These are phyloP conservation scores for Capromys pilorides DNA, from an alignment of 2,797 vertebrate species.

Conservation along the genomic window DNA sequence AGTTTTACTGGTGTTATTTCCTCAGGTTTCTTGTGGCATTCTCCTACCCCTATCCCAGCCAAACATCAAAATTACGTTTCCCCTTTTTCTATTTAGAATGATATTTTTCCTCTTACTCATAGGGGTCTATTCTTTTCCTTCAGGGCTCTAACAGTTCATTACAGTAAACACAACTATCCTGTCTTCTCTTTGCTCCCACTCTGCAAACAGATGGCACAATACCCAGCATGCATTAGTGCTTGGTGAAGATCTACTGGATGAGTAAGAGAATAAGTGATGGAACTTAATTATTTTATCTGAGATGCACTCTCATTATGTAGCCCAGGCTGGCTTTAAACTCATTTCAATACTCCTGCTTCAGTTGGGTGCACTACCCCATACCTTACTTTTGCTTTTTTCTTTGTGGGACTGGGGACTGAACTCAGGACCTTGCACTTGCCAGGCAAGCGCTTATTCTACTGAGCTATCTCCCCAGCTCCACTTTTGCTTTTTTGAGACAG, in stretches of 20 bases:
- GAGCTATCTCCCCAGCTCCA: no score
- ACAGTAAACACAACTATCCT: slow-evolving; percentile 10
- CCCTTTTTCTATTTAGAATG: slow-evolving; percentile 37
- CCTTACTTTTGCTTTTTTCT: neutral
- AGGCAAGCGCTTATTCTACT: no score
- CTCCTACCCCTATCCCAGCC: no score
- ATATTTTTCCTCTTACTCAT: slow-evolving; percentile 6
- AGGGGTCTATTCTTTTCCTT: neutral
- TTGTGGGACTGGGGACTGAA: neutral
- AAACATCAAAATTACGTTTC: neutral
- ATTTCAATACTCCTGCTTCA: neutral
- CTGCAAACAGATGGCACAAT: neutral
- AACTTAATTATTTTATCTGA: neutral
- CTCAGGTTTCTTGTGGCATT: slow-evolving; percentile 15
- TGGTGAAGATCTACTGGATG: neutral
- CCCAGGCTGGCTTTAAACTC: neutral
- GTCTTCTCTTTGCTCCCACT: neutral
- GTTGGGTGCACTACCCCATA: neutral
- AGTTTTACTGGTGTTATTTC: neutral
- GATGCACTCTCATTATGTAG: neutral
- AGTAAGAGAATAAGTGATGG: slow-evolving; percentile 3
- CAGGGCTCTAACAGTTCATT: neutral
- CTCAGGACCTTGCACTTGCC: no score
- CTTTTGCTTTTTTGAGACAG: neutral
- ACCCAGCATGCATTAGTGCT: neutral